These are phyloP conservation scores for Sphaeridia pumilis DNA, from an alignment of 2,888 invertebrate genomes.

Conservation along the genomic window DNA sequence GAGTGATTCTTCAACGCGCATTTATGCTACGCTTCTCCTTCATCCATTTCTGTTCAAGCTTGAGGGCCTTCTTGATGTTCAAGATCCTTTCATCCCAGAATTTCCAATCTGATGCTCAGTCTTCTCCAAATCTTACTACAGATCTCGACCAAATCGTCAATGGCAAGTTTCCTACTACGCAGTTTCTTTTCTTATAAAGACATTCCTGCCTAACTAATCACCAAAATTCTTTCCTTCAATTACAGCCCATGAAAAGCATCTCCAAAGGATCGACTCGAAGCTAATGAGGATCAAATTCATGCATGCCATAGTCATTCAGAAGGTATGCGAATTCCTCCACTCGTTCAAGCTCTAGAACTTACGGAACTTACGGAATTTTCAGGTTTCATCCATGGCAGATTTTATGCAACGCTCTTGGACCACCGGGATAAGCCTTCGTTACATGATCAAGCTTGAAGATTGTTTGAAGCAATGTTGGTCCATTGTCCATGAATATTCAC, in stretches of 20 bases:
- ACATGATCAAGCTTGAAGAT: slow-evolving; percentile 17
- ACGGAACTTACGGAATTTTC: too few species aligned
- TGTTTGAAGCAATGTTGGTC: slow-evolving; percentile 28
- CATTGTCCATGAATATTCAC: slow-evolving; percentile 15
- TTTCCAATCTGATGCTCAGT: slow-evolving; percentile 8
- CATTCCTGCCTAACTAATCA: too few species aligned
- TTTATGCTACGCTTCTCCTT: slow-evolving; percentile 24
- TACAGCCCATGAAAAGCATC: slow-evolving; percentile 25
- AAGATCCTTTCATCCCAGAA: slow-evolving; percentile 23
- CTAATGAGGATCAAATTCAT: slow-evolving; percentile 22
- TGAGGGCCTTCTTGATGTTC: slow-evolving; percentile 24
- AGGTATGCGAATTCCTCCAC: too few species aligned
- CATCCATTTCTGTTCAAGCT: slow-evolving; percentile 27
- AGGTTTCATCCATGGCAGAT: slow-evolving; percentile 22
- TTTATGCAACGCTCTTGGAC: slow-evolving; percentile 16
- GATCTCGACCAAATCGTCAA: slow-evolving; percentile 22
- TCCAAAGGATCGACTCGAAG: slow-evolving; percentile 20
- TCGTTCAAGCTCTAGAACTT: too few species aligned
- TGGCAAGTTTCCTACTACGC: too few species aligned
- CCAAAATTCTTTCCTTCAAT: slow-evolving; percentile 5
- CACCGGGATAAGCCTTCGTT: slow-evolving; percentile 13
- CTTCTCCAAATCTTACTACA: not conserved
- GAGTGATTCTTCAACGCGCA: slow-evolving; percentile 15
- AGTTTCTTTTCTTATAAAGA: too few species aligned
- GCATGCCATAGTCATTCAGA: slow-evolving; percentile 21